Evolutionary conservation across 2,797 vertebrate species (phyloP), one percentile per base, ranked within the genome.

Genomic region (Cheirogaleus major): DNA sequence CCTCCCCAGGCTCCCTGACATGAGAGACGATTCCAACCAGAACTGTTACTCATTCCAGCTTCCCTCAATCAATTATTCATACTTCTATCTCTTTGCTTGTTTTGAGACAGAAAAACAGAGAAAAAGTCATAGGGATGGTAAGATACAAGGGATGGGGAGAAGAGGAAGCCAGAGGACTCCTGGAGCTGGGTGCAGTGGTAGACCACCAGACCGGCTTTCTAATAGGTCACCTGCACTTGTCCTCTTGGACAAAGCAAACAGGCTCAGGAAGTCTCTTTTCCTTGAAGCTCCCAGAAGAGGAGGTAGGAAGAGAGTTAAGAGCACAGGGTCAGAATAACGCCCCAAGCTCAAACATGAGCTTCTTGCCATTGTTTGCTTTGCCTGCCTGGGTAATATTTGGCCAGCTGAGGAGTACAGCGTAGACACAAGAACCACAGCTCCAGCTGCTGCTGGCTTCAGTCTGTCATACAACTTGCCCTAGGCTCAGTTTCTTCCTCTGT

Each of bases 51-150:
- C 97, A 98, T 95, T 97, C 98, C 96, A 98, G 96, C 94, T 30
- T 84, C 98, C 97, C 97, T 96, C 97, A 98, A 98, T 98, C 98
- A 98, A 97, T 98, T 98, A 98, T 98, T 98, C 98, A 98, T 92
- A 97, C 98, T 96, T 98, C 96, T 98, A 96, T 98, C 97, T 98
- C 97, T 98, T 98, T 96, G 96, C 95, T 97, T 98, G 96, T 97
- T 98, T 97, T 93, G 69, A 84, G 95, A 18, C 18, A 35, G 7
- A 55, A 45, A 75, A 84, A 65, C 61, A 55, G 35, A 43, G 96
- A 97, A 95, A 97, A 97, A 75, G 57, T 41, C 0, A 88, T 76
- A 32, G 87, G 48, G 4, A 96, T 97, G 93, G 96, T 97, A 93
- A 97, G 98, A 98, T 96, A 96, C 12, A 30, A 98, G 97, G 18